Percentiles rank a stretch among this genome's conserved stretches.
Evolutionary conservation across 2,113 vertebrate species (phyloP).

Genomic region (Prionailurus viverrinus): DNA sequence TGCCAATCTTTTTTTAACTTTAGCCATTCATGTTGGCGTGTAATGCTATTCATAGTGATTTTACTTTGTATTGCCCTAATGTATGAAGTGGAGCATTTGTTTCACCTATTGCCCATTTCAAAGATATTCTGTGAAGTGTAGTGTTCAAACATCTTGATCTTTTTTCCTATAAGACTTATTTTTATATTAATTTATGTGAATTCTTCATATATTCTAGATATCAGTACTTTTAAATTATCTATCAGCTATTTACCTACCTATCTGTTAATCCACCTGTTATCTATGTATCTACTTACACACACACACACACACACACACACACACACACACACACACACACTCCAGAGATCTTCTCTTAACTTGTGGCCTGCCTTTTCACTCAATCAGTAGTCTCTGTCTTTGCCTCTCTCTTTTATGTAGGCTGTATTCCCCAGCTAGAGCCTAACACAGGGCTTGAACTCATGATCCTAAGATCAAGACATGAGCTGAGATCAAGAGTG

Average conservation of each 20-base stretch:
- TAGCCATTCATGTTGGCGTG: not conserved
- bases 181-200: not conserved
- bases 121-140: not conserved
- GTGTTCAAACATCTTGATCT: not conserved
- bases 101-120: not conserved
- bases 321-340: not conserved
- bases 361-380: not conserved
- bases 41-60: not conserved
- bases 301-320: not conserved
- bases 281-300: not conserved
- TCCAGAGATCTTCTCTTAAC: not conserved
- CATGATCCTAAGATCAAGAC: too few species aligned
- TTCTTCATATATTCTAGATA: not conserved
- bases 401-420: too few species aligned
- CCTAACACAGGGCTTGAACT: too few species aligned
- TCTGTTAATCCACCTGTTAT: not conserved
- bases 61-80: not conserved
- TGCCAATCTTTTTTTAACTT: not conserved
- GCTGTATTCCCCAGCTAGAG: too few species aligned
- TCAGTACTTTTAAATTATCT: not conserved
- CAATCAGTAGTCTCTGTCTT: too few species aligned
- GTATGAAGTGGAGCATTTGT: not conserved
- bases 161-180: not conserved
- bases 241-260: not conserved
- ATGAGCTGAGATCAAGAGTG: too few species aligned